Evolutionary conservation across 2,113 vertebrate genomes (phyloP).

Genomic region (Elgaria multicarinata): DNA sequence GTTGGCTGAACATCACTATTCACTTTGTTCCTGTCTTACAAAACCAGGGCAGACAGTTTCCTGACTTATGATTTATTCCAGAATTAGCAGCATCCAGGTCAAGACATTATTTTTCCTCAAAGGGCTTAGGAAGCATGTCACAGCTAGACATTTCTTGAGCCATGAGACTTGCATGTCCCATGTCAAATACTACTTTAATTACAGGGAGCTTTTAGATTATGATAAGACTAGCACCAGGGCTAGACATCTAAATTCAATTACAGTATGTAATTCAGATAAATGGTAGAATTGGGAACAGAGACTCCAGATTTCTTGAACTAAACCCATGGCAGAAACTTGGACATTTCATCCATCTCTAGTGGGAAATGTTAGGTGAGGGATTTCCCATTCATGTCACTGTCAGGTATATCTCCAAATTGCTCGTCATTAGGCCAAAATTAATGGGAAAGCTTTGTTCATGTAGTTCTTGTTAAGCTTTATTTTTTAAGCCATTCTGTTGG

Average conservation of each 20-base stretch:
- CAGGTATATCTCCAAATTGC: not conserved
- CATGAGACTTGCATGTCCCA: not conserved
- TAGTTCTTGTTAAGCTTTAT: not conserved
- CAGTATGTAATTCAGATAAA: not conserved
- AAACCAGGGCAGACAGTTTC: not conserved
- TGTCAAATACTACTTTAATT: constrained; percentile 10
- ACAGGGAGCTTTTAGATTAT: not conserved
- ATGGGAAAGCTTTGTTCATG: not conserved
- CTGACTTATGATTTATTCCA: not conserved
- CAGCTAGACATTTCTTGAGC: not conserved
- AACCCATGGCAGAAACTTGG: not conserved
- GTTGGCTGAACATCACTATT: not conserved
- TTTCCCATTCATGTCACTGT: not conserved
- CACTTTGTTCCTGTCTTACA: not conserved
- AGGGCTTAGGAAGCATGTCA: not conserved
- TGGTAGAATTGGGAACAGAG: not conserved
- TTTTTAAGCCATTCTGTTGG: not conserved
- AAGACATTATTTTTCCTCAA: not conserved
- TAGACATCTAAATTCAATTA: not conserved
- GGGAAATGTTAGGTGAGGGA: not conserved
- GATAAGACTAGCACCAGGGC: not conserved
- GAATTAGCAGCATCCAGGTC: not conserved
- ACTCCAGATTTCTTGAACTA: not conserved
- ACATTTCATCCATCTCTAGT: not conserved
- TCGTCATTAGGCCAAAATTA: not conserved